Percentiles rank a stretch among this genome's conserved stretches.
Evolutionary conservation across 64 coral and sea anemone species (phyloP).

Genomic region (Montipora sp.): DNA sequence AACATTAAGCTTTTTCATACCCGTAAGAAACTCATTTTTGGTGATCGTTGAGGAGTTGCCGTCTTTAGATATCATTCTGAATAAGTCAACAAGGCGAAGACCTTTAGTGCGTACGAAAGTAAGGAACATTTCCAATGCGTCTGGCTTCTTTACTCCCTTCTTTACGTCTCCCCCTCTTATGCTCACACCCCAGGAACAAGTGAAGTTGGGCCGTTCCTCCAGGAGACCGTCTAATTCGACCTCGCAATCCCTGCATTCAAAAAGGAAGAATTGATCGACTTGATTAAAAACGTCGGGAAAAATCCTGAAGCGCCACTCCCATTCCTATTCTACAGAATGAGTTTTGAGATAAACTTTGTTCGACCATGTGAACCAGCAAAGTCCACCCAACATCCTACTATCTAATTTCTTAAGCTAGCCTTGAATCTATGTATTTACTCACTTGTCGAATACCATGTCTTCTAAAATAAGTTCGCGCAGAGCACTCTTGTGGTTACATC

Average conservation of each 20-base stretch:
- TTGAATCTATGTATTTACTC: background rate
- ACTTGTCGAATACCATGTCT: conserved; percentile 34
- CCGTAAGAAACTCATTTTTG: conserved; percentile 53
- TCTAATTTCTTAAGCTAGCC: too few species aligned
- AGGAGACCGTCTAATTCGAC: conserved; percentile 17
- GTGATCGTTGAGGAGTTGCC: background rate
- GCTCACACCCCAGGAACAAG: conserved; percentile 3
- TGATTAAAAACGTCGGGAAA: background rate
- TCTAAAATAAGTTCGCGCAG: conserved; percentile 46
- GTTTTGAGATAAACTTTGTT: too few species aligned
- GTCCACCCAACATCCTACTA: too few species aligned
- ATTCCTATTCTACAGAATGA: too few species aligned
- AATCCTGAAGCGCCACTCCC: too few species aligned
- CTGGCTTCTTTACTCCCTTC: conserved; percentile 18
- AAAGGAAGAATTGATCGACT: background rate
- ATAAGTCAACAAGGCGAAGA: conserved; percentile 68
- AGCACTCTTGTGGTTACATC: conserved; percentile 17
- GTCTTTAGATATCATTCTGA: conserved; percentile 47
- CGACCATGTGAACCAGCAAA: too few species aligned
- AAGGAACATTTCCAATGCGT: conserved; percentile 42
- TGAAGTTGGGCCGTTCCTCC: conserved; percentile 41
- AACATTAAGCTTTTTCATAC: conserved; percentile 55
- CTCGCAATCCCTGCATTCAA: conserved; percentile 6
- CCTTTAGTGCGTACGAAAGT: conserved; percentile 33
- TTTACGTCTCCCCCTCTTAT: conserved; percentile 36